A percentile compares a stretch with the other conserved stretches of the same genome.
Conservation (phyloP, 2,888 invertebrate species). For the Phrixothrix hirtus region DNA sequence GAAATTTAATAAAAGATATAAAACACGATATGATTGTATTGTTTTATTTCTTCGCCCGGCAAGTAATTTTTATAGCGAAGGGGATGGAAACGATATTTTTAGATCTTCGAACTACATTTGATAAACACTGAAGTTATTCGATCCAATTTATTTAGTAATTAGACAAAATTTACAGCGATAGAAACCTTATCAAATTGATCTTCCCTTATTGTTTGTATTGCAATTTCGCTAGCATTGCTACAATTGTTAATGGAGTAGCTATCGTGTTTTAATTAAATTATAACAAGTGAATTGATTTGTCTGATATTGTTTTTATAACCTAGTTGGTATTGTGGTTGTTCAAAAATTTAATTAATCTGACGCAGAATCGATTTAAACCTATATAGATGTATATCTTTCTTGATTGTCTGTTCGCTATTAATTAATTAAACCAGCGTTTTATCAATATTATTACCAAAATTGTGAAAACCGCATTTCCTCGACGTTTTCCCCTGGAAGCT, state of each 20-base stretch:
- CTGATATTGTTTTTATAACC: constrained; percentile 38
- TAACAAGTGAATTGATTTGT: constrained; percentile 39
- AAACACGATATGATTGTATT: too few relatives aligned
- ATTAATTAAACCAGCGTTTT: constrained; percentile 4
- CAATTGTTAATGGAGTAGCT: constrained; percentile 28
- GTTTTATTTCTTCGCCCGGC: too few relatives aligned
- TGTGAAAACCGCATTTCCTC: too few relatives aligned
- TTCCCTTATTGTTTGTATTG: constrained; percentile 1
- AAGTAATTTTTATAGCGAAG: too few relatives aligned
- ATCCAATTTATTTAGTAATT: too few relatives aligned
- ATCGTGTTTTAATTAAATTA: constrained; percentile 40
- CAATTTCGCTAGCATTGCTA: constrained; percentile 14
- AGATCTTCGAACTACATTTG: too few relatives aligned
- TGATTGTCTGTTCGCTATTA: background rate
- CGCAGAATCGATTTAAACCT: constrained; percentile 25
- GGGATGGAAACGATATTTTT: too few relatives aligned
- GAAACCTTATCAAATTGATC: constrained; percentile 1
- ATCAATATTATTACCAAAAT: constrained; percentile 14
- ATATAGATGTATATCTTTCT: background rate
- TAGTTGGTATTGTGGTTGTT: constrained; percentile 36
- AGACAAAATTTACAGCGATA: too few relatives aligned
- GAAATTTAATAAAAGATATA: too few relatives aligned
- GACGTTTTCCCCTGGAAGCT: too few relatives aligned
- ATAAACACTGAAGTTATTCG: too few relatives aligned
- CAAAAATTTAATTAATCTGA: constrained; percentile 31